Evolutionary conservation across 2,113 vertebrate genomes (phyloP), one percentile per base, ranked within the genome.

Genomic region (Sinocyclocheilus grahami): DNA sequence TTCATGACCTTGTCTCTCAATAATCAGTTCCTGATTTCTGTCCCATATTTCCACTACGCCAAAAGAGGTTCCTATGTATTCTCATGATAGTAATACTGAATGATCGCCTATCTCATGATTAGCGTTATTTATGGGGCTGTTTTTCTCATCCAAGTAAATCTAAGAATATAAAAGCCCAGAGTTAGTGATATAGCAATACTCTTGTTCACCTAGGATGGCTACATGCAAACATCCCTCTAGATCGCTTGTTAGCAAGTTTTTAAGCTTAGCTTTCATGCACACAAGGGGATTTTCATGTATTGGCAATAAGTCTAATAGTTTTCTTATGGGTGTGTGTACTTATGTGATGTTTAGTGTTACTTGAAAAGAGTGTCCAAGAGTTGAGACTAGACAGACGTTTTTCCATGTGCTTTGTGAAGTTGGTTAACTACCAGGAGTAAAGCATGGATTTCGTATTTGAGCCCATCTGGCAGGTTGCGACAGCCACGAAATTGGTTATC

Each of bases 1-100:
- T 75, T 58, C 55, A 60, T 20, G 71, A 85, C 33, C 37, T 63
- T 76, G 53, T 85, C 48, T 42, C 63, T 27, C 46, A 53, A 42
- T 87, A 87, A 87, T 87, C 80, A 83, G 63, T 82, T 67, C 86
- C 81, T 65, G 39, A 83, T 82, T 82, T 53, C 30, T 69, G 60
- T 83, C 74, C 46, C 63, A 83, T 76, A 83, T 77, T 60, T 83
- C 71, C 37, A 65, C 10, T 22, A n/a, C 1, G 4, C 79, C 37
- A 81, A 81, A 81, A 46, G 37, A 65, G 60, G 79, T 81, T 65
- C 60, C 33, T 27, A 42, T 81, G 78, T 81, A 81, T 65, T 48
- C 60, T 81, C 60, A 48, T 48, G 60, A 81, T 46, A n/a, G n/a
- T n/a, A n/a, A n/a, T n/a, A n/a, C n/a, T n/a, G n/a, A n/a, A n/a